Base-by-base conservation (phyloP, 2,888 invertebrate genomes). In the Tridacna crocea region DNA sequence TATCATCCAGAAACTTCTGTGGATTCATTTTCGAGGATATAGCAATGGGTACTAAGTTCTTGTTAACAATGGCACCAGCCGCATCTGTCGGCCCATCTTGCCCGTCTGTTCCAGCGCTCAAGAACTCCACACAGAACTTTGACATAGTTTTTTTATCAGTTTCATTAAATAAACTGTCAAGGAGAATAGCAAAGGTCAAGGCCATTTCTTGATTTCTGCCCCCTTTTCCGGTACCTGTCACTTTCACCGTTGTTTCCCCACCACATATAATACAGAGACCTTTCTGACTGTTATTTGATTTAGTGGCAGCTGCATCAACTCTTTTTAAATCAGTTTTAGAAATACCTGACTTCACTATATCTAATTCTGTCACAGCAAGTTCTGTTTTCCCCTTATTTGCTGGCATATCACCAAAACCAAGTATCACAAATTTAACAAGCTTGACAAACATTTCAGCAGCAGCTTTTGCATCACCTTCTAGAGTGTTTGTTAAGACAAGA, bases 31-130 rank as follows among this genome's bases (percentile, higher is more conserved):
- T 93, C 22, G 88, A 70, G 63, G 94, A 90, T 48, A 77, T 55
- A 85, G 91, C 84, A 96, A 95, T 87, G 22, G 82, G 76, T 1
- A 89, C 80, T 27, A 92, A 82, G 87, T 95, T 94, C 65, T 95
- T 92, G 92, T 96, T 97, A 80, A 98, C 95, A 8, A 94, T 84
- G 46, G 98, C 99, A 66, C 99, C 99, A 55, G 99, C 98, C 12
- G 98, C 98, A 94, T 97, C 96, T 13, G 98, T 99, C 0, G 99
- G 99, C 0, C 99, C 99, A 95, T 99, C 99, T 87, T 98, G 98
- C 10, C 99, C 99, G 95, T 99, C 99, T 17, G 99, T 99, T 2
- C 99, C 99, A 76, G 96, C 97, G 94, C 98, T 97, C 19, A 99
- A 94, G 89, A 98, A 96, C 86, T 96, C 95, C 17, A 97, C 94